Evolutionary conservation across 30 jellyfish, hydroid and myxozoan genomes (phyloP).

Genomic region (Morbakka virulenta): DNA sequence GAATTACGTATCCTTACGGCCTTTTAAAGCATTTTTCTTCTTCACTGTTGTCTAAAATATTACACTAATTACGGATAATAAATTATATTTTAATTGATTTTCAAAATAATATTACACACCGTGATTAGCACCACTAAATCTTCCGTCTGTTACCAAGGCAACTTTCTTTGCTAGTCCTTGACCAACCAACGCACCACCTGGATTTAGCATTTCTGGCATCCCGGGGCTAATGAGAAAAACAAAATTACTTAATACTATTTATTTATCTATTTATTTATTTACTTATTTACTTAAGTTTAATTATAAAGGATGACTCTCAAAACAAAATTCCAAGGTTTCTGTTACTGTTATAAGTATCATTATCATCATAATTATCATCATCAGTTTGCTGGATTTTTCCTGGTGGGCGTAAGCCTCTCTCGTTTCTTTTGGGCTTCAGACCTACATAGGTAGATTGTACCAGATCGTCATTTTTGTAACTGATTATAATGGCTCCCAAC

Average conservation of each 20-base stretch:
- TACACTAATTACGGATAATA: neutral
- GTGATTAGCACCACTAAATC: slow-evolving; percentile 68
- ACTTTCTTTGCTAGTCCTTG: slow-evolving; percentile 50
- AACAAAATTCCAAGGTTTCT: neutral
- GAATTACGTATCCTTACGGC: no score
- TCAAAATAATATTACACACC: slow-evolving; percentile 37
- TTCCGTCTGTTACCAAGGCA: slow-evolving; percentile 77
- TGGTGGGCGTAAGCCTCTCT: no score
- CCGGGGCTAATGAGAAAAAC: slow-evolving; percentile 49
- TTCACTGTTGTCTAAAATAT: neutral
- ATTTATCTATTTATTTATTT: no score
- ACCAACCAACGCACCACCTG: slow-evolving; percentile 71
- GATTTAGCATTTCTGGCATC: slow-evolving; percentile 76
- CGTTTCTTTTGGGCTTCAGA: no score
- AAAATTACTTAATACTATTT: neutral
- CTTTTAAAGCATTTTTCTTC: no score
- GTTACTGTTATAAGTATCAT: no score
- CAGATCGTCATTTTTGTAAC: no score
- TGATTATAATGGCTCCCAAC: no score
- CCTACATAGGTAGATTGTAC: no score
- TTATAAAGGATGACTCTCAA: neutral
- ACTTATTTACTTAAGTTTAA: neutral
- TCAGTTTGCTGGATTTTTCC: no score
- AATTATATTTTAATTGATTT: neutral
- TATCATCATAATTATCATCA: no score